These are phyloP conservation scores for Phrynocephalus guinanensis DNA, from an alignment of 2,797 vertebrate species.

Conservation along the genomic window DNA sequence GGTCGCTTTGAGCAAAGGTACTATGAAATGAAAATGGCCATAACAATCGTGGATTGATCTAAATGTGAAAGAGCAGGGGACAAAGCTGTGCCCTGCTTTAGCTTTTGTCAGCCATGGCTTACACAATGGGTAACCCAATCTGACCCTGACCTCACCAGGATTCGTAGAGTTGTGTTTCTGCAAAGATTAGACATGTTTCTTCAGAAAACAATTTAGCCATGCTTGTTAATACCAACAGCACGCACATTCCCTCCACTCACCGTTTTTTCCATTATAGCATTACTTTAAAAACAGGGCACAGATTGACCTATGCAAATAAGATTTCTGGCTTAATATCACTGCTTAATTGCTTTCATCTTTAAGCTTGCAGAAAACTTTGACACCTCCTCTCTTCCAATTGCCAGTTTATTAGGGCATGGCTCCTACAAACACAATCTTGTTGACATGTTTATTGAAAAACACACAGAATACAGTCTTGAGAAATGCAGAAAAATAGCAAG, in stretches of 20 bases:
- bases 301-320: slow-evolving; percentile 34
- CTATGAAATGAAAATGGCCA: not conserved
- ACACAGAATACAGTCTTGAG: not conserved
- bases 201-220: slow-evolving; percentile 56
- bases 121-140: slow-evolving; percentile 63
- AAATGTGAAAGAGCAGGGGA: slow-evolving; percentile 42
- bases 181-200: slow-evolving; percentile 67
- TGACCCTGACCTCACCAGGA: slow-evolving; percentile 69
- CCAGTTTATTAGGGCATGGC: not conserved
- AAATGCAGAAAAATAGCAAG: not conserved
- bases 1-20: not conserved
- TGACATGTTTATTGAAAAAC: not conserved
- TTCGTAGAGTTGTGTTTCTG: slow-evolving; percentile 62
- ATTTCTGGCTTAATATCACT: slow-evolving; percentile 15
- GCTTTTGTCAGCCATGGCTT: slow-evolving; percentile 63
- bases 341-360: slow-evolving; percentile 24
- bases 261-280: slow-evolving; percentile 15
- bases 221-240: slow-evolving; percentile 39
- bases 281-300: slow-evolving; percentile 12
- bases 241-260: slow-evolving; percentile 31
- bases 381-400: not conserved
- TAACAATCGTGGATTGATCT: not conserved
- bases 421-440: not conserved
- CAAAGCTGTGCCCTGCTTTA: slow-evolving; percentile 56
- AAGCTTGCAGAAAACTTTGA: slow-evolving; percentile 24